Conservation (phyloP, 2,888 invertebrate genomes). For the Hyalella azteca region DNA sequence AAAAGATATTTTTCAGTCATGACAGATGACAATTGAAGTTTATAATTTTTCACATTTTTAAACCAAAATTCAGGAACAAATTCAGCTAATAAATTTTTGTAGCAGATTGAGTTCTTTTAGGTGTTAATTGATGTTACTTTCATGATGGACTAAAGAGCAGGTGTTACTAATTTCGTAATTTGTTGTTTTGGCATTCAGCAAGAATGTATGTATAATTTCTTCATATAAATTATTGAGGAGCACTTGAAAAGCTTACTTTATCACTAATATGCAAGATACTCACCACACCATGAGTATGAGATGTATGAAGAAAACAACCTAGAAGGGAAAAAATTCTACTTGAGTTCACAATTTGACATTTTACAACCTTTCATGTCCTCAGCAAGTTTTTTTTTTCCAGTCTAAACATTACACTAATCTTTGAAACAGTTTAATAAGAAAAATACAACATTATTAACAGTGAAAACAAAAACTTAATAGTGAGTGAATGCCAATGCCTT, state of each 20-base stretch:
- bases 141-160: background rate
- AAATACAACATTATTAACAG: too few relatives aligned
- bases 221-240: background rate
- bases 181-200: background rate
- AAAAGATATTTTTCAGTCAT: background rate
- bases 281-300: constrained; percentile 27
- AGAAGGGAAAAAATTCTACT: background rate
- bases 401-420: too few relatives aligned
- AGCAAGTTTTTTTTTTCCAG: too few relatives aligned
- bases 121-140: background rate
- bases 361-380: too few relatives aligned
- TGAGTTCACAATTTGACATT: too few relatives aligned
- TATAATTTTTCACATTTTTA: background rate
- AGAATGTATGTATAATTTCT: background rate
- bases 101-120: background rate
- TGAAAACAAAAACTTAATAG: too few relatives aligned
- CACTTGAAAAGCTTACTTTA: background rate
- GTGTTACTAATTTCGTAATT: background rate
- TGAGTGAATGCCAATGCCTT: too few relatives aligned
- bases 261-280: background rate
- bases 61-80: background rate
- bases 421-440: too few relatives aligned
- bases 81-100: background rate
- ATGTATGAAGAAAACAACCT: constrained; percentile 27
- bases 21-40: background rate